A percentile compares a stretch with the other conserved stretches of the same genome.
These are phyloP conservation scores for Ramphastos sulfuratus DNA, from an alignment of 2,113 vertebrate genomes.

Conservation along the genomic window DNA sequence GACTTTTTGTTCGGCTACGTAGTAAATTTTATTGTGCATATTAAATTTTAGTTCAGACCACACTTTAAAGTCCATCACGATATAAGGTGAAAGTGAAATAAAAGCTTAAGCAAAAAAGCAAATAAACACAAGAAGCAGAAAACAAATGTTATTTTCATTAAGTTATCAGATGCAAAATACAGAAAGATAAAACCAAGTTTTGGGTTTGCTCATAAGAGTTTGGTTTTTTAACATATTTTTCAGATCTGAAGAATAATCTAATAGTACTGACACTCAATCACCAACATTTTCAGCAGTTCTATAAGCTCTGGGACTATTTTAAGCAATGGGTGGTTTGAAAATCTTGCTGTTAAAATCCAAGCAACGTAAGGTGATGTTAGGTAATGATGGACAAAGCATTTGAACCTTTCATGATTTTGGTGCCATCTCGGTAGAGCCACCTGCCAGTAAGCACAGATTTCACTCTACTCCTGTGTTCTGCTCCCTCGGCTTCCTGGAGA, in stretches of 20 bases:
- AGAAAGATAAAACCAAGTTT: not conserved
- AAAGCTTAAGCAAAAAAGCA: constrained; percentile 17
- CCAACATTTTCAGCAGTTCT: not conserved
- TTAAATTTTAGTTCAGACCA: constrained; percentile 45
- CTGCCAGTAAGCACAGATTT: not conserved
- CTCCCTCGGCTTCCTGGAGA: not conserved
- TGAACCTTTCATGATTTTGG: not conserved
- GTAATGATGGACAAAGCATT: not conserved
- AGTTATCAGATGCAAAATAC: not conserved
- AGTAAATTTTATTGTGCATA: constrained; percentile 64
- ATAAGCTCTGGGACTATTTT: not conserved
- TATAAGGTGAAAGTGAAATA: not conserved
- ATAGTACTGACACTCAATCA: not conserved
- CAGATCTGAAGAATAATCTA: not conserved
- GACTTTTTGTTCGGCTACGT: constrained; percentile 58
- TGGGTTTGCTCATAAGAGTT: fast-evolving
- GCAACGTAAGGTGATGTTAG: not conserved
- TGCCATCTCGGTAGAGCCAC: not conserved
- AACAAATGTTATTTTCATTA: not conserved
- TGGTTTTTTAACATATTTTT: not conserved
- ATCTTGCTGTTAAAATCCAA: not conserved
- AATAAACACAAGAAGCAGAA: not conserved
- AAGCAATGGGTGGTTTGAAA: not conserved
- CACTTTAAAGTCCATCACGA: constrained; percentile 9
- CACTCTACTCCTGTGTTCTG: not conserved